These are phyloP conservation scores for Parnassius smintheus DNA, from an alignment of 2,888 invertebrate species.

Conservation along the genomic window DNA sequence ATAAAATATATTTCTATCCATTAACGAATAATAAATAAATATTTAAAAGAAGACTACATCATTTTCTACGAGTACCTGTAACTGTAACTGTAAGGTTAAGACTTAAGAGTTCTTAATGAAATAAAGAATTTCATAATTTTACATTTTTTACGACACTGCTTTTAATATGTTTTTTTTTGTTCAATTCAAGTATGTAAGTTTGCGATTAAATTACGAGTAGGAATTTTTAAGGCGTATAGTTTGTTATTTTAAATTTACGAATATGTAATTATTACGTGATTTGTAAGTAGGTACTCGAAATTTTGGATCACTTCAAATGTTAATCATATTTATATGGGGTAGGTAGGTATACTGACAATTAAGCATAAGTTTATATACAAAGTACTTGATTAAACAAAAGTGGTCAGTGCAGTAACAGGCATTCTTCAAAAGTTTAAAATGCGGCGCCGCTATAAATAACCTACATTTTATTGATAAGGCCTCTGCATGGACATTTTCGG, in stretches of 20 bases:
- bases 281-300: slow-evolving; percentile 40
- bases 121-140: slow-evolving; percentile 12
- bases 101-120: too few relatives aligned
- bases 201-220: slow-evolving; percentile 7
- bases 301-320: slow-evolving; percentile 42
- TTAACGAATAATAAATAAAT: too few relatives aligned
- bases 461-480: slow-evolving; percentile 74
- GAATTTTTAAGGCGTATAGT: slow-evolving; percentile 5
- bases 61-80: too few relatives aligned
- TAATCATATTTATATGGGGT: slow-evolving; percentile 43
- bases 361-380: slow-evolving; percentile 39
- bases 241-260: slow-evolving; percentile 30
- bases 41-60: too few relatives aligned
- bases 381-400: slow-evolving; percentile 48
- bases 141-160: slow-evolving; percentile 21
- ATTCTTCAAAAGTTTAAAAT: slow-evolving; percentile 47
- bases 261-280: slow-evolving; percentile 37
- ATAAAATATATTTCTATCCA: too few relatives aligned
- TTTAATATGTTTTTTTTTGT: slow-evolving; percentile 30
- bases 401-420: slow-evolving; percentile 35
- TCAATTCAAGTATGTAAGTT: slow-evolving; percentile 28
- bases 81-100: too few relatives aligned
- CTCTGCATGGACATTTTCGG: slow-evolving; percentile 65
- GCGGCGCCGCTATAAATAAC: slow-evolving; percentile 72
- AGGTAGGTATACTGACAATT: slow-evolving; percentile 21